phyloP scores from a whole-genome alignment of 1,140 invertebrate genomes.

The Ridgeia piscesae region DNA sequence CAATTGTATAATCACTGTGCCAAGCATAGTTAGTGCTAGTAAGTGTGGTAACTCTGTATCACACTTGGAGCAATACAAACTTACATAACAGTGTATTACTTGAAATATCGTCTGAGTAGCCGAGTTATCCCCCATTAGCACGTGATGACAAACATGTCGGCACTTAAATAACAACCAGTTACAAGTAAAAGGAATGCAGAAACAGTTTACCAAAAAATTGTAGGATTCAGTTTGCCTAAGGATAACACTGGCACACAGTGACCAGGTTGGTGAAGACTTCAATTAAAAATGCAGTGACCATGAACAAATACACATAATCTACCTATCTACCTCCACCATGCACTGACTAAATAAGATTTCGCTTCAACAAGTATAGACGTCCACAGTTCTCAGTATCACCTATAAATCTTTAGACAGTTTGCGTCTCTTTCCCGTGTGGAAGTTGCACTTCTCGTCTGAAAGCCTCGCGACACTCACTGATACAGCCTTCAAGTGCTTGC shows the following conservation, averaged over 20 bases:
- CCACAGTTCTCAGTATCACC: not conserved
- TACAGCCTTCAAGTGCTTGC: constrained; percentile 17
- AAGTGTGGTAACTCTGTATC: too few relatives aligned
- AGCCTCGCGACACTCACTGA: constrained; percentile 15
- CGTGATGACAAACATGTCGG: not conserved
- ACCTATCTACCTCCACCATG: not conserved
- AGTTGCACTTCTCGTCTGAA: constrained; percentile 5
- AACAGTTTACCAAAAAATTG: not conserved
- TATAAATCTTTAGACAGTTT: not conserved
- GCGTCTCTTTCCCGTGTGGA: not conserved
- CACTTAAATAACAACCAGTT: not conserved
- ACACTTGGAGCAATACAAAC: not conserved
- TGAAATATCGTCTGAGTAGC: not conserved
- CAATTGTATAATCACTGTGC: not conserved
- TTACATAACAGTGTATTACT: not conserved
- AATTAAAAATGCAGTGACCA: not conserved
- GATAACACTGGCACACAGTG: not conserved
- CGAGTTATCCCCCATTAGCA: not conserved
- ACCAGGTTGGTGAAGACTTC: not conserved
- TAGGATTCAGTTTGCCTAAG: not conserved
- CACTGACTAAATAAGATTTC: not conserved
- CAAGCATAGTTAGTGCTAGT: too few relatives aligned
- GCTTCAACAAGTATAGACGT: not conserved
- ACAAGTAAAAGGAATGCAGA: not conserved
- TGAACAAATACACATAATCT: not conserved